A percentile compares a stretch with the other conserved stretches of the same genome.
phyloP scores from a whole-genome alignment of 2,797 vertebrate genomes.

The Cirrhinus mrigala region DNA sequence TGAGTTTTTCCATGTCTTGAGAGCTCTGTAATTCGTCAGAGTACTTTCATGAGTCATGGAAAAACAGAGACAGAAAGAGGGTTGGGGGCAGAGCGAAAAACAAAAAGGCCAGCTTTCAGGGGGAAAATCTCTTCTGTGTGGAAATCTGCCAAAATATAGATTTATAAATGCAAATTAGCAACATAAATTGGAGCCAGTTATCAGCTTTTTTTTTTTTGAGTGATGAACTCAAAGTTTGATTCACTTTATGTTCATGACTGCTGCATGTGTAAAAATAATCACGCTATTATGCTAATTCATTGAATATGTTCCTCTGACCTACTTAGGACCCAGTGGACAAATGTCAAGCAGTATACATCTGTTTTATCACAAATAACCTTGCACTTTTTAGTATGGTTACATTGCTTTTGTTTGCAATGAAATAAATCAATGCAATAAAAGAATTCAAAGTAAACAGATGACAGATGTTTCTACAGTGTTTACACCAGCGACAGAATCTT shows the following conservation, averaged over 20 bases:
- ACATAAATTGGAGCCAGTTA: not conserved
- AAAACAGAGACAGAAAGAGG: constrained; percentile 37
- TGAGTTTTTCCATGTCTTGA: constrained; percentile 52
- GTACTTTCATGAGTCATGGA: constrained; percentile 37
- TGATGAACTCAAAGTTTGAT: not conserved
- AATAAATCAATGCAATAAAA: not conserved
- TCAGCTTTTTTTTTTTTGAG: not conserved
- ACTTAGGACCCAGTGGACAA: not conserved
- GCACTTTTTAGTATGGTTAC: not conserved
- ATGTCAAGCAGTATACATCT: not conserved
- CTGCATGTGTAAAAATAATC: not conserved
- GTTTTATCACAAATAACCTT: not conserved
- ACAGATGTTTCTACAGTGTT: not conserved
- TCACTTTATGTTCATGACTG: not conserved
- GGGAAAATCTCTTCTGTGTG: not conserved
- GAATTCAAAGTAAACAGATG: not conserved
- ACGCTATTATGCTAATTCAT: not conserved
- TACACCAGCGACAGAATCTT: too few species aligned
- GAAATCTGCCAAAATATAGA: constrained; percentile 2
- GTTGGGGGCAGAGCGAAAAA: not conserved
- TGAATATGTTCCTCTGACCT: not conserved
- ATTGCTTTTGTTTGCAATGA: not conserved
- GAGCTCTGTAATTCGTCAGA: constrained; percentile 52
- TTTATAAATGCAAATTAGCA: not conserved
- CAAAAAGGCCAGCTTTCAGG: constrained; percentile 24